Evolutionary conservation across 2,888 invertebrate genomes (phyloP).

Genomic region (Drosophila testacea): DNA sequence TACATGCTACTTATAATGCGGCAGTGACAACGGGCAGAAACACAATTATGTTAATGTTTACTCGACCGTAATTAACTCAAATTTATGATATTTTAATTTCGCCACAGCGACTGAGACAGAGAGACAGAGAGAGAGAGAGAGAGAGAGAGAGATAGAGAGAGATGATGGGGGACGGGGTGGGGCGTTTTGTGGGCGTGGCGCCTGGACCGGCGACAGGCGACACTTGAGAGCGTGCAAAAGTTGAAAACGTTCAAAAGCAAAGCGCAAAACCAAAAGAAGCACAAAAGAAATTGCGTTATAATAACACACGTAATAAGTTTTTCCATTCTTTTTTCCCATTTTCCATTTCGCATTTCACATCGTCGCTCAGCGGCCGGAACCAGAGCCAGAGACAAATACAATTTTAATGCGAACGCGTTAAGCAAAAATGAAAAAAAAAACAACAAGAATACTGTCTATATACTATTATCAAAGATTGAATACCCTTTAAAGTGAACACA

Average conservation of each 20-base stretch:
- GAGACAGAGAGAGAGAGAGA: not conserved
- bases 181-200: not conserved
- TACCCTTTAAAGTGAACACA: conserved; percentile 19
- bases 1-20: conserved; percentile 70
- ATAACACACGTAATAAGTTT: conserved; percentile 73
- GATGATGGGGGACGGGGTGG: not conserved
- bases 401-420: conserved; percentile 64
- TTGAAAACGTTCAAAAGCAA: conserved; percentile 48
- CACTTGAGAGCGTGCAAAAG: conserved; percentile 59
- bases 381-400: conserved; percentile 70
- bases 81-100: conserved; percentile 82
- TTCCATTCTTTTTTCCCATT: conserved; percentile 12
- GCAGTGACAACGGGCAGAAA: conserved; percentile 46
- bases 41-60: conserved; percentile 80
- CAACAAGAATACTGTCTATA: conserved; percentile 4
- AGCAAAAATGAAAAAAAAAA: conserved; percentile 22
- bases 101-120: conserved; percentile 32
- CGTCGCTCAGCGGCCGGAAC: conserved; percentile 36
- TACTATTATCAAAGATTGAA: conserved; percentile 17
- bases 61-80: conserved; percentile 80
- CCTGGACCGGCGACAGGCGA: conserved; percentile 31
- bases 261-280: conserved; percentile 39
- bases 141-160: not conserved
- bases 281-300: conserved; percentile 74
- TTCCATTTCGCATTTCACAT: conserved; percentile 41